A percentile compares a stretch with the other conserved stretches of the same genome.
These are phyloP conservation scores for Caenorhabditis japonica DNA, from an alignment of 2,888 invertebrate species.

Conservation along the genomic window DNA sequence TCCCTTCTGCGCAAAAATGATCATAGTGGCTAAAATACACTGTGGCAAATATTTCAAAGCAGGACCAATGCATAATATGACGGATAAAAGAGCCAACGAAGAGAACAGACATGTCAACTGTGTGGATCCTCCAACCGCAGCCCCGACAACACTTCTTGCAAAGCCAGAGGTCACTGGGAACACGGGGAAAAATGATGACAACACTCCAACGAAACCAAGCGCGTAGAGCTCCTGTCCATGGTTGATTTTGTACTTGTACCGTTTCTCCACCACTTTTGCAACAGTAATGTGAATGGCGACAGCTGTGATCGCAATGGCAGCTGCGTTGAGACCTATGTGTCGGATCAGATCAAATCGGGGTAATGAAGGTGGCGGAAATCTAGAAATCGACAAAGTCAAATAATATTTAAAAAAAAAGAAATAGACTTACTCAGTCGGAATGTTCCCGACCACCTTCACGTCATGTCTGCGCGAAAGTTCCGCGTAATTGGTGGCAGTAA, in stretches of 20 bases:
- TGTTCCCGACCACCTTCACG: constrained; percentile 73
- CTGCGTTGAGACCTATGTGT: constrained; percentile 69
- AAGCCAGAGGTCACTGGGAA: constrained; percentile 77
- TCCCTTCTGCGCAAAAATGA: constrained; percentile 71
- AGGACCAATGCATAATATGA: constrained; percentile 74
- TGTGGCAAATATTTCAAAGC: constrained; percentile 74
- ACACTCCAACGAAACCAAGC: constrained; percentile 75
- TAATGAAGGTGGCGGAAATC: constrained; percentile 72
- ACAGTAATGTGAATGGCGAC: constrained; percentile 75
- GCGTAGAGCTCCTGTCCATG: constrained; percentile 76
- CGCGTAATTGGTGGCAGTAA: constrained; percentile 75
- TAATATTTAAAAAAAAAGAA: too few species aligned
- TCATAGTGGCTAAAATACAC: constrained; percentile 73
- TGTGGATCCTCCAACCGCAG: constrained; percentile 73
- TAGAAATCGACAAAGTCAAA: too few species aligned
- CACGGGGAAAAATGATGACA: constrained; percentile 75
- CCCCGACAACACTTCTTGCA: constrained; percentile 73
- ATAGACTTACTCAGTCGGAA: constrained; percentile 70
- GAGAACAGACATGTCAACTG: constrained; percentile 74
- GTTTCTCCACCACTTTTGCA: constrained; percentile 74
- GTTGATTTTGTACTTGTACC: constrained; percentile 74
- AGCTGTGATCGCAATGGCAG: constrained; percentile 72
- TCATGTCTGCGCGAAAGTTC: constrained; percentile 71
- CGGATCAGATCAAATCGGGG: constrained; percentile 74
- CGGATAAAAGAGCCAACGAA: constrained; percentile 70